A percentile compares a stretch with the other conserved stretches of the same genome.
These are phyloP conservation scores for human (Homo sapiens) DNA, from an alignment of 2,113 vertebrate species.

Conservation along the genomic window GRCh38 chr9:126762001-126762500, in stretches of 20 bases:
- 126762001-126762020: too few relatives aligned
- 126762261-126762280: background rate
- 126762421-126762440: background rate
- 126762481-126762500: background rate
- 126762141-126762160: background rate
- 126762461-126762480: background rate
- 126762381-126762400: background rate
- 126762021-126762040: too few relatives aligned
- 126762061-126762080: too few relatives aligned
- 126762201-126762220: background rate
- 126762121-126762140: background rate
- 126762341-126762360: background rate
- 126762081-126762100: too few relatives aligned
- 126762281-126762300: background rate
- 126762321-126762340: background rate
- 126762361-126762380: constrained; percentile 26
- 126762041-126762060: too few relatives aligned
- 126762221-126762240: background rate
- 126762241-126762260: background rate
- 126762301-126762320: background rate
- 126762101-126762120: too few relatives aligned
- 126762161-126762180: background rate
- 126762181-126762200: background rate
- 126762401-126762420: background rate
- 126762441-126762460: background rate